A percentile compares a stretch with the other conserved stretches of the same genome.
These are phyloP conservation scores for Falco biarmicus DNA, from an alignment of 2,797 vertebrate genomes.

Conservation along the genomic window DNA sequence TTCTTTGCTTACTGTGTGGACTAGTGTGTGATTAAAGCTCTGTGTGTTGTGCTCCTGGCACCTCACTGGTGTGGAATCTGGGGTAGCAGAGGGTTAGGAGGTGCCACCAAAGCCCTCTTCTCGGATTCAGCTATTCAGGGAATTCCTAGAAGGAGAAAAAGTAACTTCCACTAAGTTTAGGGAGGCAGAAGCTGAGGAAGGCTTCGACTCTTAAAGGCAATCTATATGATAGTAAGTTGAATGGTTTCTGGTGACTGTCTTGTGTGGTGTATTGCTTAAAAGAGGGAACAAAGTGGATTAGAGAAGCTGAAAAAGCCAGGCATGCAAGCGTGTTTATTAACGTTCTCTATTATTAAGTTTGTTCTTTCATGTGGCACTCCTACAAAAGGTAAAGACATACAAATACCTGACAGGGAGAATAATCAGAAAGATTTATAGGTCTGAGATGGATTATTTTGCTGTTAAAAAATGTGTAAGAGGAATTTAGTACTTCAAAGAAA, in stretches of 20 bases:
- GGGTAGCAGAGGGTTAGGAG: neutral
- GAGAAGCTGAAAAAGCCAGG: neutral
- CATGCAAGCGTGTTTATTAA: neutral
- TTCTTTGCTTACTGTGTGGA: rapidly evolving
- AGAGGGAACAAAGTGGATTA: neutral
- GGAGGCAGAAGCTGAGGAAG: neutral
- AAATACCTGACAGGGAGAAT: neutral
- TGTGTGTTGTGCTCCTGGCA: neutral
- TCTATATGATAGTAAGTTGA: neutral
- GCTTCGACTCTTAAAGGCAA: neutral
- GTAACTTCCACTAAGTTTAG: neutral
- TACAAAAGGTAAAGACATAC: neutral
- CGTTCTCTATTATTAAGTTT: neutral
- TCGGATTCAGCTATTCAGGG: neutral
- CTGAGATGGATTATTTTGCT: neutral
- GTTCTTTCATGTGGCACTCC: neutral
- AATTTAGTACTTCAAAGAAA: neutral
- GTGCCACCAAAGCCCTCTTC: neutral
- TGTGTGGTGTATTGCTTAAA: neutral
- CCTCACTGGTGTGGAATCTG: neutral
- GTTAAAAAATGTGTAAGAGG: neutral
- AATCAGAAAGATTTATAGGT: neutral
- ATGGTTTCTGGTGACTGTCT: neutral
- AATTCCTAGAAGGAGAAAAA: neutral
- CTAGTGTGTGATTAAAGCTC: neutral